These are phyloP conservation scores for Neogale vison DNA, from an alignment of 2,113 vertebrate species.

Conservation along the genomic window DNA sequence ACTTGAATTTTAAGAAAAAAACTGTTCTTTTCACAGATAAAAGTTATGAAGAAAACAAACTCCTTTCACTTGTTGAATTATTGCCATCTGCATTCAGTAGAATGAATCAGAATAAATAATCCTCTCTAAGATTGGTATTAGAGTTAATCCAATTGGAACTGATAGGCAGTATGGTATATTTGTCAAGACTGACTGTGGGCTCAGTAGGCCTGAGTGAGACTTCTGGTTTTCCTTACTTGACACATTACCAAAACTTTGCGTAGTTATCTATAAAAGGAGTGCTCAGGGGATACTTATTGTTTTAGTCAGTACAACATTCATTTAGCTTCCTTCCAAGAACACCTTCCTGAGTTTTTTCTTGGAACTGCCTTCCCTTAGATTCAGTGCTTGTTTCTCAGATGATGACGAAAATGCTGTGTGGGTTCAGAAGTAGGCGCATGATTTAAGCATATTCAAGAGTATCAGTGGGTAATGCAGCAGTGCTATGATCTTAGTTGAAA, in stretches of 20 bases:
- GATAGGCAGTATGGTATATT: not conserved
- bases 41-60: not conserved
- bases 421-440: not conserved
- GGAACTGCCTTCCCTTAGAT: not conserved
- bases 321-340: not conserved
- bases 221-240: not conserved
- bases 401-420: not conserved
- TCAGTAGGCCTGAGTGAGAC: not conserved
- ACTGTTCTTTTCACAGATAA: not conserved
- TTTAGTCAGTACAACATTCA: not conserved
- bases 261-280: not conserved
- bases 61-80: not conserved
- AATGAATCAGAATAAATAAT: not conserved
- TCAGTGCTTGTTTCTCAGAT: not conserved
- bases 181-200: not conserved
- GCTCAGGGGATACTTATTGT: not conserved
- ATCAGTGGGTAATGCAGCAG: accelerated
- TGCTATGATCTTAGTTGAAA: not conserved
- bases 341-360: not conserved
- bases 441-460: not conserved
- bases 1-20: not conserved
- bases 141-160: not conserved
- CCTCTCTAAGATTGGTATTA: not conserved
- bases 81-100: not conserved
- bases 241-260: not conserved